Conservation (phyloP, 1,140 invertebrate genomes). For the Pogonognathellus flavescens region DNA sequence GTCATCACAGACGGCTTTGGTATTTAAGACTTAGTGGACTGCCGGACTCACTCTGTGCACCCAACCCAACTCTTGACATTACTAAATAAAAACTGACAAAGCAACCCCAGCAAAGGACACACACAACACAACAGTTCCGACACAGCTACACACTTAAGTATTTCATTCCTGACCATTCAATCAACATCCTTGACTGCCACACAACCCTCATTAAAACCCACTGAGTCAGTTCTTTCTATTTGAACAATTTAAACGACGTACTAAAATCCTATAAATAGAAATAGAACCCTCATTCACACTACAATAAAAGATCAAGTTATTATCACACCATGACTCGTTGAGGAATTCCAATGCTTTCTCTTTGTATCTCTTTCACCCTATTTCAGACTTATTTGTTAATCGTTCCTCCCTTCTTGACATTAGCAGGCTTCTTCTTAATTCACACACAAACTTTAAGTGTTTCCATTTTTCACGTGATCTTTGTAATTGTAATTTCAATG, state of each 20-base stretch:
- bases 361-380: slow-evolving; percentile 12
- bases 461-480: too few species aligned
- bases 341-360: background rate
- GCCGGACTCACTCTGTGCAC: slow-evolving; percentile 14
- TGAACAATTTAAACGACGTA: background rate
- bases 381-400: background rate
- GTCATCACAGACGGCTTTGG: slow-evolving; percentile 44
- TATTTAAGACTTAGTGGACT: background rate
- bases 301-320: background rate
- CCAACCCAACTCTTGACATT: background rate
- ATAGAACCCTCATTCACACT: background rate
- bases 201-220: slow-evolving; percentile 55
- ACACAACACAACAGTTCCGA: slow-evolving; percentile 29
- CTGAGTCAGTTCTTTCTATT: background rate
- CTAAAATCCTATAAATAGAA: background rate
- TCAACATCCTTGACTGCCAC: slow-evolving; percentile 31
- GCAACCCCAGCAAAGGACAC: background rate
- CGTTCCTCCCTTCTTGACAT: background rate
- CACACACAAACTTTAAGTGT: too few species aligned
- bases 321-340: background rate
- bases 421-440: too few species aligned
- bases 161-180: slow-evolving; percentile 40
- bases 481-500: too few species aligned
- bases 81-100: slow-evolving; percentile 38
- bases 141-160: background rate